These are phyloP conservation scores for Ammodytes dubius DNA, from an alignment of 2,113 vertebrate species.

Conservation along the genomic window DNA sequence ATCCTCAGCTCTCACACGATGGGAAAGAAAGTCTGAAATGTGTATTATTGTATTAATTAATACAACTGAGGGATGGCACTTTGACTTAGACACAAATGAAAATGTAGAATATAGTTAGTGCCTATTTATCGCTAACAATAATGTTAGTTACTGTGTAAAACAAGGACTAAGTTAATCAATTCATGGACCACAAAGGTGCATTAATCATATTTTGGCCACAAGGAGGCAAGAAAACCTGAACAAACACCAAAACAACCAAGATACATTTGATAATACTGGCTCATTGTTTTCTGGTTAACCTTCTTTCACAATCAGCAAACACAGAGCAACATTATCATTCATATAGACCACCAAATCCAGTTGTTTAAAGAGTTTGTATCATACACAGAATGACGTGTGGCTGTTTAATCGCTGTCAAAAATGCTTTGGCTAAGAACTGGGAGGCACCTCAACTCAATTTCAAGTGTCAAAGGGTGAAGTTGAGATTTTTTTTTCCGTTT, in stretches of 20 bases:
- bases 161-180: neutral
- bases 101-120: neutral
- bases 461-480: too few species aligned
- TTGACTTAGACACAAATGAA: neutral
- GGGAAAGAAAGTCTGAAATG: constrained; percentile 42
- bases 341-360: too few species aligned
- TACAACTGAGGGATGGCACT: constrained; percentile 23
- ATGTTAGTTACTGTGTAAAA: neutral
- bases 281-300: neutral
- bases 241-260: neutral
- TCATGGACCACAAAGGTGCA: constrained; percentile 19
- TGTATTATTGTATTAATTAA: constrained; percentile 70
- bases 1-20: constrained; percentile 4
- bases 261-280: neutral
- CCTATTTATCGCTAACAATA: neutral
- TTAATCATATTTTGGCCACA: neutral
- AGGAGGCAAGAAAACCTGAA: neutral
- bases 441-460: too few species aligned
- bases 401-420: too few species aligned
- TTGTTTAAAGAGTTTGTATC: too few species aligned
- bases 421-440: too few species aligned
- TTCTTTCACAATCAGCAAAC: neutral
- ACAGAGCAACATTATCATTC: neutral
- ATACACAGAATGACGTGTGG: too few species aligned
- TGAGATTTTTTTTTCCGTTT: too few species aligned